Evolutionary conservation across 2,113 vertebrate genomes (phyloP).

Genomic region (Heliornis fulica): DNA sequence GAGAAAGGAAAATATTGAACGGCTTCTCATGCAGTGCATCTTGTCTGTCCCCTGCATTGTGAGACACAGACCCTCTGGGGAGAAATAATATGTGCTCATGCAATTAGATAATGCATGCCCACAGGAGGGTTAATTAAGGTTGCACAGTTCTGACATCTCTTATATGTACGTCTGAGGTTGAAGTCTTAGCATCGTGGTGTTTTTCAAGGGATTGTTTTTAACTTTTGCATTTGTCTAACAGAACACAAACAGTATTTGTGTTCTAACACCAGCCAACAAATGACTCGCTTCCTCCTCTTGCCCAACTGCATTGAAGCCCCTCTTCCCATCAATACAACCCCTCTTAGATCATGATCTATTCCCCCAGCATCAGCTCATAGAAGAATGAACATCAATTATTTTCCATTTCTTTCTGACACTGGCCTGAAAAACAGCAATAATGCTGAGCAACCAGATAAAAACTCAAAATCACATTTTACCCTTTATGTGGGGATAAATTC

Average conservation of each 20-base stretch:
- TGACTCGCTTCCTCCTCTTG: not conserved
- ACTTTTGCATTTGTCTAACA: not conserved
- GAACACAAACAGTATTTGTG: not conserved
- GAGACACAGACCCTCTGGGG: not conserved
- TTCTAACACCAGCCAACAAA: not conserved
- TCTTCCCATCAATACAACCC: not conserved
- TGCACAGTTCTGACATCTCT: not conserved
- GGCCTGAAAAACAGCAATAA: not conserved
- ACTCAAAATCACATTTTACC: not conserved
- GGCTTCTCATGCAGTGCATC: not conserved
- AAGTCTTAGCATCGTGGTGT: not conserved
- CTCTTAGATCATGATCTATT: not conserved
- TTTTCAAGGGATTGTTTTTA: not conserved
- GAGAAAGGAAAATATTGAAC: not conserved
- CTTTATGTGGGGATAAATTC: not conserved
- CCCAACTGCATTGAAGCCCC: not conserved
- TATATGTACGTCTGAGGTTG: not conserved
- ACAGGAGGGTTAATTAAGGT: constrained; percentile 15
- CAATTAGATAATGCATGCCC: not conserved
- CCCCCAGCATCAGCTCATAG: not conserved
- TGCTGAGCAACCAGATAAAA: not conserved
- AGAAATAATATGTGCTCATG: not conserved
- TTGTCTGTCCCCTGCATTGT: not conserved
- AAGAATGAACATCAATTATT: not conserved
- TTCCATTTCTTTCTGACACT: not conserved